A percentile compares a stretch with the other conserved stretches of the same genome.
These are phyloP conservation scores for Cosmopolites sordidus DNA, from an alignment of 2,888 invertebrate genomes.

Conservation along the genomic window DNA sequence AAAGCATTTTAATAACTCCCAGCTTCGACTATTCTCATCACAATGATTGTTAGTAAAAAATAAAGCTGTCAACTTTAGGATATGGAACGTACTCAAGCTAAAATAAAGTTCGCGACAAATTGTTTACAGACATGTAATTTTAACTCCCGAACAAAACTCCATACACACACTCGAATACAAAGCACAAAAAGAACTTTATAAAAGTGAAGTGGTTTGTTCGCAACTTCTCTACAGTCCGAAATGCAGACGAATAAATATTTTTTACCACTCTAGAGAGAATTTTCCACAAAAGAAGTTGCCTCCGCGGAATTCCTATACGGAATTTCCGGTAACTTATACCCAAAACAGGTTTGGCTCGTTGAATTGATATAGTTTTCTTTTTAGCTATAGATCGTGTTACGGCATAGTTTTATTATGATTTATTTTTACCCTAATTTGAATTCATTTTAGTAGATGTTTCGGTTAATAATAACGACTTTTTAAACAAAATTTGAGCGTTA, in stretches of 20 bases:
- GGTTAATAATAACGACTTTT: too few relatives aligned
- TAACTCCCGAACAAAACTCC: constrained; percentile 19
- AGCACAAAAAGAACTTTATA: constrained; percentile 25
- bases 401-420: too few relatives aligned
- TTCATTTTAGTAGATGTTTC: too few relatives aligned
- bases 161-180: constrained; percentile 22
- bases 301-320: constrained; percentile 10
- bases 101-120: constrained; percentile 7
- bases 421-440: too few relatives aligned
- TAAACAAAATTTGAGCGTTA: too few relatives aligned
- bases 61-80: too few relatives aligned
- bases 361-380: too few relatives aligned
- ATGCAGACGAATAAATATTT: constrained; percentile 22
- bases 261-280: constrained; percentile 15
- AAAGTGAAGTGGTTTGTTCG: constrained; percentile 25
- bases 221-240: constrained; percentile 12
- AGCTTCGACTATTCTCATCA: too few relatives aligned
- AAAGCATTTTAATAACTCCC: too few relatives aligned
- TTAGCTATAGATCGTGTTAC: too few relatives aligned
- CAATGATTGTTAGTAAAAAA: too few relatives aligned
- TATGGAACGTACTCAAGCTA: too few relatives aligned
- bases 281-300: constrained; percentile 18
- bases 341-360: background rate
- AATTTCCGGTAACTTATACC: constrained; percentile 16
- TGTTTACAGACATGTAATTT: constrained; percentile 23